These are phyloP conservation scores for Calyptomena viridis DNA, from an alignment of 2,113 vertebrate genomes.

Conservation along the genomic window DNA sequence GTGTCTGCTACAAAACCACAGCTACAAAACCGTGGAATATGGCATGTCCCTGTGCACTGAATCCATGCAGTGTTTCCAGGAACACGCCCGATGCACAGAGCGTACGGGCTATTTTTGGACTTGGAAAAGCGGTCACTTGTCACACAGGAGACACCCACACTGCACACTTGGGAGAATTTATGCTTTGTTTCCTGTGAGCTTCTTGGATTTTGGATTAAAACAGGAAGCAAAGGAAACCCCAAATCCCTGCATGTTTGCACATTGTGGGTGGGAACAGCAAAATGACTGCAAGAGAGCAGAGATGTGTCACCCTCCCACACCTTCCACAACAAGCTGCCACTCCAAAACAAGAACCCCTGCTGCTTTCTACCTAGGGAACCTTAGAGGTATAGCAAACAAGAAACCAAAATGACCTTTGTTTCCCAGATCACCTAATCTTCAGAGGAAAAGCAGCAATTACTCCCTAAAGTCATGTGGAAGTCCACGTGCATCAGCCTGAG, in stretches of 20 bases:
- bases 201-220: background rate
- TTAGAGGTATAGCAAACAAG: background rate
- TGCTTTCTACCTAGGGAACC: background rate
- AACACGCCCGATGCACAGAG: background rate
- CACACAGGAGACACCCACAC: background rate
- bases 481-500: background rate
- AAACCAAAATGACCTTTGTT: background rate
- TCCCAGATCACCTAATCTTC: background rate
- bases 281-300: background rate
- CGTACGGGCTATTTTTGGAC: background rate
- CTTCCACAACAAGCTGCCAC: background rate
- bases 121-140: background rate
- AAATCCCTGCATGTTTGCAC: background rate
- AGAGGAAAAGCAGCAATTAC: background rate
- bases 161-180: background rate
- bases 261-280: background rate
- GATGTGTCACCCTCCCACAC: background rate
- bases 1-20: too few relatives aligned
- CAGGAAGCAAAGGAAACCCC: background rate
- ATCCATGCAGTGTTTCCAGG: background rate
- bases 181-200: background rate
- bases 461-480: background rate
- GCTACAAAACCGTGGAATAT: background rate
- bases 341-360: background rate
- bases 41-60: accelerated